Evolutionary conservation across 2,888 invertebrate species (phyloP).

Genomic region (Sminthurinus aureus): DNA sequence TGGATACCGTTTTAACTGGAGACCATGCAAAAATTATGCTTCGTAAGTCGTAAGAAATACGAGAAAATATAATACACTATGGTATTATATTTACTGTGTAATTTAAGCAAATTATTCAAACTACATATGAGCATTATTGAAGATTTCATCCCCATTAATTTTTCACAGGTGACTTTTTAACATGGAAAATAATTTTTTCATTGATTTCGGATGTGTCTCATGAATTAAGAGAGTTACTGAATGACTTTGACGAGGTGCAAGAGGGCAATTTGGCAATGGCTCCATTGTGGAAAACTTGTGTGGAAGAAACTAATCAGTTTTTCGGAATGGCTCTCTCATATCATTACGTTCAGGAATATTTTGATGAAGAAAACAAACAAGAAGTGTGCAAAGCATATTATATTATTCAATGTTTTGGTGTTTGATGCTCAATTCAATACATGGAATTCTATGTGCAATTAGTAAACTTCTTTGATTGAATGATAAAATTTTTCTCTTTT

Average conservation of each 20-base stretch:
- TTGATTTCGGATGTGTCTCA: conserved; percentile 35
- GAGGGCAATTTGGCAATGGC: conserved; percentile 14
- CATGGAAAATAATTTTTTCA: conserved; percentile 45
- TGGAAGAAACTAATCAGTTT: conserved; percentile 62
- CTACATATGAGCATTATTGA: background rate
- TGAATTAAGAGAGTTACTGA: conserved; percentile 34
- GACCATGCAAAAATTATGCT: conserved; percentile 67
- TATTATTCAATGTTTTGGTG: no score
- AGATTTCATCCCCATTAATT: background rate
- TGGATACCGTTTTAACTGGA: conserved; percentile 71
- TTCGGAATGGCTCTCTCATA: conserved; percentile 64
- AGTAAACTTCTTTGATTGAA: background rate
- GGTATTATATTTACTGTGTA: background rate
- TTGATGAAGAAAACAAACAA: conserved; percentile 62
- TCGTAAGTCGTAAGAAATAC: conserved; percentile 66
- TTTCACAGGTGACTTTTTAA: conserved; percentile 41
- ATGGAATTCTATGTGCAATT: no score
- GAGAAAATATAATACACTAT: no score
- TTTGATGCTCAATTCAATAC: no score
- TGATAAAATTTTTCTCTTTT: background rate
- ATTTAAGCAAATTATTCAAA: background rate
- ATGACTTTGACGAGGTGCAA: conserved; percentile 29
- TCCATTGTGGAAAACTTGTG: conserved; percentile 63
- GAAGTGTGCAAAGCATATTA: conserved; percentile 59
- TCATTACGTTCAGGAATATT: conserved; percentile 63